Conservation (phyloP, 2,888 invertebrate genomes). For the Alloplasta piceator region DNA sequence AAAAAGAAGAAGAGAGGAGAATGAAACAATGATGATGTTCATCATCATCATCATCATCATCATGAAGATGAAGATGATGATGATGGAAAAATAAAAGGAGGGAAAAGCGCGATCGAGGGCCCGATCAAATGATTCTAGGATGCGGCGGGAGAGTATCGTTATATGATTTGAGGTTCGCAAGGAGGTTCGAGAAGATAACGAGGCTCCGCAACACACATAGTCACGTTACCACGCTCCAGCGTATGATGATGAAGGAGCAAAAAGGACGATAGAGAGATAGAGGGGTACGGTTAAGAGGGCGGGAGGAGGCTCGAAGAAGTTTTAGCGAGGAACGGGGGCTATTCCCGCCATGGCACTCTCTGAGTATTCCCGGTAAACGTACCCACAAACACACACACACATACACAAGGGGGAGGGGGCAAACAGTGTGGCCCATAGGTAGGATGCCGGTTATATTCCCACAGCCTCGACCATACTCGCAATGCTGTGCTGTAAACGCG, state of each 20-base stretch:
- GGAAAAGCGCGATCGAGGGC: conserved; percentile 5
- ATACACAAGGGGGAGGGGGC: conserved; percentile 3
- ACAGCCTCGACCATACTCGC: conserved; percentile 74
- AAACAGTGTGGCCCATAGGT: conserved; percentile 43
- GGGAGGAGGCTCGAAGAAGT: conserved; percentile 25
- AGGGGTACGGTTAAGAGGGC: conserved; percentile 44
- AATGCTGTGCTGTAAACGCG: conserved; percentile 49
- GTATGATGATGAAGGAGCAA: conserved; percentile 68
- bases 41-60: background rate
- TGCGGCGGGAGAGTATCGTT: conserved; percentile 32
- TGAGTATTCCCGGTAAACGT: conserved; percentile 64
- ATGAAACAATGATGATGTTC: too few relatives aligned
- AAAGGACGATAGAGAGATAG: conserved; percentile 41
- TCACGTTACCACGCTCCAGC: conserved; percentile 65
- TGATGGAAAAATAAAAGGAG: conserved; percentile 4
- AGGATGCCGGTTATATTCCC: conserved; percentile 76
- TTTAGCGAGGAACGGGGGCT: conserved; percentile 20
- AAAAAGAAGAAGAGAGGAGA: conserved; percentile 5
- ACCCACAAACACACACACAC: conserved; percentile 44
- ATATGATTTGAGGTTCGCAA: conserved; percentile 58
- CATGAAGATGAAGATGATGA: background rate
- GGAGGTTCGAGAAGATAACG: conserved; percentile 58
- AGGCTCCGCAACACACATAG: conserved; percentile 41
- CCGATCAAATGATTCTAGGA: conserved; percentile 59
- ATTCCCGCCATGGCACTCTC: conserved; percentile 58